A percentile compares a stretch with the other conserved stretches of the same genome.
phyloP scores from a whole-genome alignment of 64 coral and sea anemone species.

The Dendronephthya gigantea region DNA sequence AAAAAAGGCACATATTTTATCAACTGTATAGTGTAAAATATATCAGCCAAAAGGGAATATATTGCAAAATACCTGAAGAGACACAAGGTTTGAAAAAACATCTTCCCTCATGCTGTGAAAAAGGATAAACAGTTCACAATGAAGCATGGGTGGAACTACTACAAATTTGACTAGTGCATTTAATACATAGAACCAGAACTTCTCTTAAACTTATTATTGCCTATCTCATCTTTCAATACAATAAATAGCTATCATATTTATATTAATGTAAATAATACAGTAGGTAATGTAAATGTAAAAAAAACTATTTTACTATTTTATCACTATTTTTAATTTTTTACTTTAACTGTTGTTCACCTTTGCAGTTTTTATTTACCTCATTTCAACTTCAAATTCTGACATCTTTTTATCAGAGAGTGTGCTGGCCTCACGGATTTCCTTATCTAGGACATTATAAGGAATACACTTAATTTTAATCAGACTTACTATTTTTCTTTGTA shows the following conservation, averaged over 20 bases:
- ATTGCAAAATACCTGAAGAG: slow-evolving; percentile 54
- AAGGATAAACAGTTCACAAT: background rate
- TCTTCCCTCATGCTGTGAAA: slow-evolving; percentile 86
- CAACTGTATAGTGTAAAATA: too few species aligned
- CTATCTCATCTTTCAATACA: too few species aligned
- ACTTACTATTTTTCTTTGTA: too few species aligned
- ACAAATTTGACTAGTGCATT: too few species aligned
- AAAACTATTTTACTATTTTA: background rate
- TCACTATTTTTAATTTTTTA: background rate
- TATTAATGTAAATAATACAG: too few species aligned
- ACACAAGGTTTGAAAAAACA: slow-evolving; percentile 87
- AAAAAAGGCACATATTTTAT: background rate
- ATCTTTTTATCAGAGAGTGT: slow-evolving; percentile 81
- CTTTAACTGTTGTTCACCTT: background rate
- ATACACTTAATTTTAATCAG: too few species aligned
- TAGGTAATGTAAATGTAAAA: too few species aligned
- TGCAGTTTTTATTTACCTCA: slow-evolving; percentile 63
- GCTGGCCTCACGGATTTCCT: slow-evolving; percentile 72
- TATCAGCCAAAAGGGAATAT: background rate
- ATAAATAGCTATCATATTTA: too few species aligned
- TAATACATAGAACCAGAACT: too few species aligned
- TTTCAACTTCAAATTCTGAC: slow-evolving; percentile 97
- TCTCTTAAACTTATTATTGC: too few species aligned
- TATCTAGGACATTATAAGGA: too few species aligned
- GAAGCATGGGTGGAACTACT: too few species aligned